phyloP scores from a whole-genome alignment of 2,113 vertebrate species.

The Notothenia coriiceps region DNA sequence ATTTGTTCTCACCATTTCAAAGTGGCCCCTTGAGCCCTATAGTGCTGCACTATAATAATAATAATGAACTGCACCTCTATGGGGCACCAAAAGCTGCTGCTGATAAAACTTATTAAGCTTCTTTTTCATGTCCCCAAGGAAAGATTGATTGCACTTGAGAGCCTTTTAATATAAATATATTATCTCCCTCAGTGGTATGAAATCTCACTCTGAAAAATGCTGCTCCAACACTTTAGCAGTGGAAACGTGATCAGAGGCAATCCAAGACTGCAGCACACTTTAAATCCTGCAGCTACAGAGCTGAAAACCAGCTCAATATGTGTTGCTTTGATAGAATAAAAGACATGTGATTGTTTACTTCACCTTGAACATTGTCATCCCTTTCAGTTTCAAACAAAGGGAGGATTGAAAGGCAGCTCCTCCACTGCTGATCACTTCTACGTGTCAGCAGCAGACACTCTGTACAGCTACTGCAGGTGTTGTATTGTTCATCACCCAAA shows the following conservation, averaged over 20 bases:
- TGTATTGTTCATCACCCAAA: not conserved
- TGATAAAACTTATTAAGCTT: conserved; percentile 69
- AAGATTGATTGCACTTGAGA: conserved; percentile 78
- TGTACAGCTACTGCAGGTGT: not conserved
- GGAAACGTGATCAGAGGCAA: conserved; percentile 70
- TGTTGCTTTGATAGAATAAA: conserved; percentile 18
- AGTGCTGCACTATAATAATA: conserved; percentile 54
- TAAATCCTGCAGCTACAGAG: conserved; percentile 49
- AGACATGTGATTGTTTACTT: conserved; percentile 24
- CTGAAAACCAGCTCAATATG: conserved; percentile 43
- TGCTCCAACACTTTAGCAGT: conserved; percentile 68
- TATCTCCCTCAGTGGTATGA: conserved; percentile 76
- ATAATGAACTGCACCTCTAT: conserved; percentile 56
- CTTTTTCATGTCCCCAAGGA: conserved; percentile 64
- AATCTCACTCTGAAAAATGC: conserved; percentile 70
- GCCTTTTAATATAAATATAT: conserved; percentile 77
- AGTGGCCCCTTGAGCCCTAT: conserved; percentile 72
- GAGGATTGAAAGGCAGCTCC: not conserved
- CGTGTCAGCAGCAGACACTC: not conserved
- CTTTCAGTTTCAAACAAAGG: conserved; percentile 8
- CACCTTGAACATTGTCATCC: conserved; percentile 34
- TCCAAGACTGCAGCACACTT: conserved; percentile 58
- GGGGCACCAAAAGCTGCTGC: conserved; percentile 54
- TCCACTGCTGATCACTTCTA: not conserved
- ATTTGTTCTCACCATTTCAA: conserved; percentile 77